Percentiles rank a stretch among this genome's conserved stretches.
Evolutionary conservation across 2,888 invertebrate genomes (phyloP).

Genomic region (Hypomecis atomaria): DNA sequence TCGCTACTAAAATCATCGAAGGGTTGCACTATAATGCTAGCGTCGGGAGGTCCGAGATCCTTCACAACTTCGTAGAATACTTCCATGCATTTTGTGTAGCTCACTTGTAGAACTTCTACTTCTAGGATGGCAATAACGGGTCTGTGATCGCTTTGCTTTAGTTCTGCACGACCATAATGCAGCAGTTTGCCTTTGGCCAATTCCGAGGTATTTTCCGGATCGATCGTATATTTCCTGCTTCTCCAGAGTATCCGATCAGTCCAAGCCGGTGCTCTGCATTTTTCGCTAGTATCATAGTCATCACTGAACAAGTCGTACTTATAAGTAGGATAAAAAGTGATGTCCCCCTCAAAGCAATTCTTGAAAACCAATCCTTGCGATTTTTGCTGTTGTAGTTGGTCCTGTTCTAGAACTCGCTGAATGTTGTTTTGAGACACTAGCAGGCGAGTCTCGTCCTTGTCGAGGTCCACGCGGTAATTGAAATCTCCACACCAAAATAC

Average conservation of each 20-base stretch:
- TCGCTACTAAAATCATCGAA: constrained; percentile 69
- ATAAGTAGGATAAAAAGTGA: constrained; percentile 97
- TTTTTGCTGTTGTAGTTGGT: constrained; percentile 94
- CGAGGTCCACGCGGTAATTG: constrained; percentile 98
- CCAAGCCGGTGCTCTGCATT: constrained; percentile 98
- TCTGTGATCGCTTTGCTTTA: constrained; percentile 98
- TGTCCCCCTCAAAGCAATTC: constrained; percentile 96
- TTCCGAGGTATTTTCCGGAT: constrained; percentile 86
- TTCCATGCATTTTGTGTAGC: constrained; percentile 89
- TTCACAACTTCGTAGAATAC: constrained; percentile 94
- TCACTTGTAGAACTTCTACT: constrained; percentile 92
- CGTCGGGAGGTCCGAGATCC: constrained; percentile 97
- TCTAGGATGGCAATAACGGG: constrained; percentile 97
- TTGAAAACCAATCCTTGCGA: constrained; percentile 93
- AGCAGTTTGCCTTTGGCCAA: constrained; percentile 92
- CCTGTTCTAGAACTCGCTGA: constrained; percentile 90
- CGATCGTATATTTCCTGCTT: constrained; percentile 89
- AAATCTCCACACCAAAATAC: constrained; percentile 99
- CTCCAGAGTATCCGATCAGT: constrained; percentile 99
- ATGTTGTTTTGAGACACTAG: constrained; percentile 91
- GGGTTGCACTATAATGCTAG: constrained; percentile 92
- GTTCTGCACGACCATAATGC: constrained; percentile 96
- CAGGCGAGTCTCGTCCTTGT: constrained; percentile 96
- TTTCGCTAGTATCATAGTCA: constrained; percentile 99
- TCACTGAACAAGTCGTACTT: constrained; percentile 99